Base-by-base conservation (phyloP, 2,888 invertebrate species). In the Taenaris catops region DNA sequence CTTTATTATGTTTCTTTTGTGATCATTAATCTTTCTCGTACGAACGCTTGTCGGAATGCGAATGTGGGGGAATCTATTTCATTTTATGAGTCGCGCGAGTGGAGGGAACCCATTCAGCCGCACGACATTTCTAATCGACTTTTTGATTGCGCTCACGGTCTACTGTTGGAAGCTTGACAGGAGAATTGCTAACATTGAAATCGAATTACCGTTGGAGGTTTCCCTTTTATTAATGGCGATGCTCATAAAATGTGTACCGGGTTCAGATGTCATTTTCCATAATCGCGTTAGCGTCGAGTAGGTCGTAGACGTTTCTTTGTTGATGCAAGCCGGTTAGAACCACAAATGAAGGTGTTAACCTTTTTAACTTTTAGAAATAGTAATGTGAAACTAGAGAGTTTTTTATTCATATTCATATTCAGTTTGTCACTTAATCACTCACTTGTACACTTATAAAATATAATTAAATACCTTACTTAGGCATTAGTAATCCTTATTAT, bases 21-120 rank as follows among this genome's bases (percentile, higher is more conserved):
- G 86, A 84, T 84, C 86, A 86, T 86, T 86, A 86, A 86, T 86
- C 86, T 86, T 84, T 84, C 81, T 80, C 81, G 84, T 83, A 81
- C 83, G 86, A 83, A 86, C 80, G 86, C 84, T 84, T 84, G 86
- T 86, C 86, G 84, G 86, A 84, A 84, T 86, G 84, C 74, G 86
- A 86, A 86, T 86, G 86, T 86, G 76, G 83, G 84, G 81, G 83
- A 81, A 84, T 86, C 84, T 86, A 86, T 86, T 84, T 84, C 83
- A 75, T 84, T 86, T 86, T 84, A 86, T 84, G 86, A 86, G 80
- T 64, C 76, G 78, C 75, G 79, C 69, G 76, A 78, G 75, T 75
- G 69, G 76, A 73, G 75, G 69, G 65, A 67, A 66, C 67, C 71
- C 76, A 76, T 79, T 84, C 83, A 78, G 71, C 76, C 78, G 70